Percentiles rank a stretch among this genome's conserved stretches.
Evolutionary conservation across 2,113 vertebrate genomes (phyloP).

Genomic region (Turdus rufiventris): DNA sequence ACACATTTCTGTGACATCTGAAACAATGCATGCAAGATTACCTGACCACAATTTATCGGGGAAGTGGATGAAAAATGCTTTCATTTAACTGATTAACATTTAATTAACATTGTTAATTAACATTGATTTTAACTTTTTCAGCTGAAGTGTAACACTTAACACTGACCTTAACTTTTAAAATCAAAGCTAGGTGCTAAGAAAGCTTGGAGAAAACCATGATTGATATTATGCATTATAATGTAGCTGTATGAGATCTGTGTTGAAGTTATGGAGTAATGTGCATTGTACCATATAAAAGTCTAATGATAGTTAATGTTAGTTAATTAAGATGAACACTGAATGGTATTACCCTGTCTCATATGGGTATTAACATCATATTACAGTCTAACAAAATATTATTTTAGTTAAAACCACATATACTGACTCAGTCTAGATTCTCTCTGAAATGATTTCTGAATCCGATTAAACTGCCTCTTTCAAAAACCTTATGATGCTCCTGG

Average conservation of each 20-base stretch:
- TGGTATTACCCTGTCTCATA: conserved; percentile 70
- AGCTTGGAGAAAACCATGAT: conserved; percentile 70
- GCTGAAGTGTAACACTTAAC: conserved; percentile 74
- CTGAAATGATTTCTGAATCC: conserved; percentile 53
- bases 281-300: conserved; percentile 78
- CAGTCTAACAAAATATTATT: conserved; percentile 79
- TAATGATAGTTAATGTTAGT: conserved; percentile 80
- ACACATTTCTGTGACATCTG: conserved; percentile 59
- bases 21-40: conserved; percentile 64
- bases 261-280: conserved; percentile 75
- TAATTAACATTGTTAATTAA: conserved; percentile 81
- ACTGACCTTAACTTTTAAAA: conserved; percentile 77
- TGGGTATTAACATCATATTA: conserved; percentile 72
- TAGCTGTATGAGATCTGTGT: conserved; percentile 62
- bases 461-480: conserved; percentile 44
- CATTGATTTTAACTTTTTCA: conserved; percentile 75
- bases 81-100: conserved; percentile 79
- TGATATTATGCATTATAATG: conserved; percentile 75
- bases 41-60: conserved; percentile 66
- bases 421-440: conserved; percentile 53
- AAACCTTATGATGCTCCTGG: conserved; percentile 12
- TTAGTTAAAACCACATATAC: conserved; percentile 69
- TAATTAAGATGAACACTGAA: conserved; percentile 79
- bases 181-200: conserved; percentile 69
- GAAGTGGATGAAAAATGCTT: conserved; percentile 75